These are phyloP conservation scores for Macrocentrus cingulum DNA, from an alignment of 1,140 invertebrate genomes.

Conservation along the genomic window DNA sequence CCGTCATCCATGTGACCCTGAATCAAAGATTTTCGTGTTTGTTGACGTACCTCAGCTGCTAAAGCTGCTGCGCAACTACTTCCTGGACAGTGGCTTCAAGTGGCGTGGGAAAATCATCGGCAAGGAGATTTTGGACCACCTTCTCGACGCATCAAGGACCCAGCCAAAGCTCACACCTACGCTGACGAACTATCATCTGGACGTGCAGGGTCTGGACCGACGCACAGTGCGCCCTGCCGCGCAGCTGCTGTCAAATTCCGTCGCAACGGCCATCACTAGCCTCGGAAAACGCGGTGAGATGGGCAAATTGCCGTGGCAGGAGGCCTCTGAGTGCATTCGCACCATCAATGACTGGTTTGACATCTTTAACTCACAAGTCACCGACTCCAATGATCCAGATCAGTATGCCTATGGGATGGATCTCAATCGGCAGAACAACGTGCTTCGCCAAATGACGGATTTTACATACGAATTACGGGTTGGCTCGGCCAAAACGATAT, in stretches of 20 bases:
- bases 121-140: background rate
- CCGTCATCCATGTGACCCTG: slow-evolving; percentile 18
- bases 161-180: slow-evolving; percentile 4
- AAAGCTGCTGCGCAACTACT: slow-evolving; percentile 32
- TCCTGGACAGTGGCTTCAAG: slow-evolving; percentile 24
- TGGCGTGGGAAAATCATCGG: background rate
- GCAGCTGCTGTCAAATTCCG: slow-evolving; percentile 16
- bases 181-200: slow-evolving; percentile 8
- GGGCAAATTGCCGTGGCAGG: no score
- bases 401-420: slow-evolving; percentile 3
- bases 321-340: background rate
- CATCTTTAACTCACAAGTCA: background rate
- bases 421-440: background rate
- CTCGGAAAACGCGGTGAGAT: background rate
- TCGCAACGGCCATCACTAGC: background rate
- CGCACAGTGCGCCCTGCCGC: slow-evolving; percentile 10
- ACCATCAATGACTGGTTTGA: slow-evolving; percentile 9
- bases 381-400: background rate
- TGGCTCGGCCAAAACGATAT: background rate
- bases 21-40: slow-evolving; percentile 31
- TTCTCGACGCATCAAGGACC: background rate
- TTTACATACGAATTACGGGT: background rate
- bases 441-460: background rate
- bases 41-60: slow-evolving; percentile 33
- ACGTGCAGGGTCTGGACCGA: background rate